These are phyloP conservation scores for Anthoptus insignis DNA, from an alignment of 2,888 invertebrate genomes.

Conservation along the genomic window DNA sequence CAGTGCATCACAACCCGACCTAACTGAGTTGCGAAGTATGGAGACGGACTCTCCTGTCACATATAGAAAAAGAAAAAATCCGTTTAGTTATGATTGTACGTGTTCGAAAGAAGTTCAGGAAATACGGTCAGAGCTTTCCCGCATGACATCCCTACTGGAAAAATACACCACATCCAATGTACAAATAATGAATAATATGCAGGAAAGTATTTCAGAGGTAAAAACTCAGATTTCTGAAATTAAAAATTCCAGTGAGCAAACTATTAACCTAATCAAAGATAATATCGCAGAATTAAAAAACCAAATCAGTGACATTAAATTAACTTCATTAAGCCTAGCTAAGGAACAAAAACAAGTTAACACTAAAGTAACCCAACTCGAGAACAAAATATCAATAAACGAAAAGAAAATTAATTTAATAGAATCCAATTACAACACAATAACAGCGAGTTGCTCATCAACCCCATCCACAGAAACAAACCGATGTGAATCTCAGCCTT, in stretches of 20 bases:
- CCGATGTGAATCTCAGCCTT: no score
- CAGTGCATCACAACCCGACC: not conserved
- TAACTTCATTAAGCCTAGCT: not conserved
- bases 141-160: not conserved
- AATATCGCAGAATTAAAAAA: no score
- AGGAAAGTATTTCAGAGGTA: constrained; percentile 5
- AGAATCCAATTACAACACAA: constrained; percentile 32
- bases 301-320: constrained; percentile 2
- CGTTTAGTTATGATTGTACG: not conserved
- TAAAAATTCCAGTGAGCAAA: constrained; percentile 2
- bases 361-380: constrained; percentile 25
- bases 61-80: constrained; percentile 2
- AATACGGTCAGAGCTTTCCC: not conserved
- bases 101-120: not conserved
- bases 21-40: not conserved
- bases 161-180: not conserved
- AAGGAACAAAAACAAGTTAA: constrained; percentile 35
- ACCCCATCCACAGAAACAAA: no score
- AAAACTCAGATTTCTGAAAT: constrained; percentile 3
- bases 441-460: no score
- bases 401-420: constrained; percentile 30
- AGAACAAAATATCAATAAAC: constrained; percentile 18
- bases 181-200: constrained; percentile 16
- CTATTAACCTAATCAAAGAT: constrained; percentile 6
- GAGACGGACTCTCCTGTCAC: not conserved